Conservation (phyloP, 2,797 vertebrate genomes). For the Sciurus vulgaris region DNA sequence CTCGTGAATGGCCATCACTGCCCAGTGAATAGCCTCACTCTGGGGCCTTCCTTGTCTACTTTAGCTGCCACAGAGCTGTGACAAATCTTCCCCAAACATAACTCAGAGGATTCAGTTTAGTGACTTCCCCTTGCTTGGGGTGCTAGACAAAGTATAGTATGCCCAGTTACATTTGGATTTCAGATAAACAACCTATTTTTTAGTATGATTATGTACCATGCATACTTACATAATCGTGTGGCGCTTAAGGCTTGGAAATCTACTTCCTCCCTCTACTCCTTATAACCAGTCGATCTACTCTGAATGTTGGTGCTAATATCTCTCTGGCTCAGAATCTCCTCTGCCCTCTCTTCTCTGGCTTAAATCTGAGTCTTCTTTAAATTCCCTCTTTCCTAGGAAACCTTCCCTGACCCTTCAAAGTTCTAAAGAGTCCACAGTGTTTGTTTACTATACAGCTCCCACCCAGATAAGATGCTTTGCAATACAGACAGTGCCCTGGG, state of each 20-base stretch:
- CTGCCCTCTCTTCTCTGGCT: background rate
- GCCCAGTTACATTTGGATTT: background rate
- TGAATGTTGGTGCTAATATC: background rate
- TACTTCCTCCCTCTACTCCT: background rate
- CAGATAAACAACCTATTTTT: background rate
- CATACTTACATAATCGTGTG: background rate
- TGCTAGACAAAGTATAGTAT: background rate
- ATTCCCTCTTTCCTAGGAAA: background rate
- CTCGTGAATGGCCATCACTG: background rate
- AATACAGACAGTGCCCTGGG: background rate
- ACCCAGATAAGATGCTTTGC: background rate
- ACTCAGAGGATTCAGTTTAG: background rate
- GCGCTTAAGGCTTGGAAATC: background rate
- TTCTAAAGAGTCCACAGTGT: background rate
- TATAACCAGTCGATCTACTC: background rate
- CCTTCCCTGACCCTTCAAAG: background rate
- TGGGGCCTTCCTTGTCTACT: background rate
- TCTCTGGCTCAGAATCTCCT: background rate
- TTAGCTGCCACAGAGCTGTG: background rate
- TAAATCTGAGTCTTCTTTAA: background rate
- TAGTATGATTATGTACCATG: background rate
- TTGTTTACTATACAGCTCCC: background rate
- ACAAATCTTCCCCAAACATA: background rate
- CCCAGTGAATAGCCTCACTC: background rate
- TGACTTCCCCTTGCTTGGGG: background rate